phyloP scores from a whole-genome alignment of 92 coral and sea anemone species.

The Epizoanthus illoricatus region DNA sequence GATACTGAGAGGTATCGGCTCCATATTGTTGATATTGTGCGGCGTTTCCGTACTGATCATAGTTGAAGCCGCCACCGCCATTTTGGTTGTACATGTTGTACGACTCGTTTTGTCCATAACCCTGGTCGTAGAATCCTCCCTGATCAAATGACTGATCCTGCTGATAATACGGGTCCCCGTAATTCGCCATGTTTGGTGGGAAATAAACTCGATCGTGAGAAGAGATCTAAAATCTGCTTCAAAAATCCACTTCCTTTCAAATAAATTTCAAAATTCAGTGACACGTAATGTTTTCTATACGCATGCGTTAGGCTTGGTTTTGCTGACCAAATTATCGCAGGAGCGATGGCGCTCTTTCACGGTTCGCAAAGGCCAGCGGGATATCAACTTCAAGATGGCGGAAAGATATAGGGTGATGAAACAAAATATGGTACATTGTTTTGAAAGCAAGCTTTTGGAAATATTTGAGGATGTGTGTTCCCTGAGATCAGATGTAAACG shows the following conservation, averaged over 20 bases:
- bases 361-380: conserved; percentile 16
- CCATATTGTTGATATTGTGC: conserved; percentile 61
- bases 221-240: background rate
- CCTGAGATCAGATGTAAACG: background rate
- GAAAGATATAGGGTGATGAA: background rate
- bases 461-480: background rate
- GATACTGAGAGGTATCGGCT: conserved; percentile 56
- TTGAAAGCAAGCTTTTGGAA: conserved; percentile 13
- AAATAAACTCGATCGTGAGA: background rate
- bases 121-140: conserved; percentile 80
- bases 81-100: conserved; percentile 27
- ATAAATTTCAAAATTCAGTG: background rate
- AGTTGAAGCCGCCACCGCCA: conserved; percentile 39
- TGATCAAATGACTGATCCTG: conserved; percentile 74
- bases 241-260: background rate
- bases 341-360: background rate
- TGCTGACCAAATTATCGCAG: conserved; percentile 15
- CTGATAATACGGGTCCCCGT: conserved; percentile 61
- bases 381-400: conserved; percentile 6
- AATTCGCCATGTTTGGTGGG: conserved; percentile 54
- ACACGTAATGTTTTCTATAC: conserved; percentile 26
- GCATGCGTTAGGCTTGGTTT: background rate
- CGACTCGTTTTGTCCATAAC: conserved; percentile 65
- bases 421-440: background rate
- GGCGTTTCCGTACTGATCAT: conserved; percentile 56